These are phyloP conservation scores for Chaetops frenatus DNA, from an alignment of 2,113 vertebrate species.

Conservation along the genomic window DNA sequence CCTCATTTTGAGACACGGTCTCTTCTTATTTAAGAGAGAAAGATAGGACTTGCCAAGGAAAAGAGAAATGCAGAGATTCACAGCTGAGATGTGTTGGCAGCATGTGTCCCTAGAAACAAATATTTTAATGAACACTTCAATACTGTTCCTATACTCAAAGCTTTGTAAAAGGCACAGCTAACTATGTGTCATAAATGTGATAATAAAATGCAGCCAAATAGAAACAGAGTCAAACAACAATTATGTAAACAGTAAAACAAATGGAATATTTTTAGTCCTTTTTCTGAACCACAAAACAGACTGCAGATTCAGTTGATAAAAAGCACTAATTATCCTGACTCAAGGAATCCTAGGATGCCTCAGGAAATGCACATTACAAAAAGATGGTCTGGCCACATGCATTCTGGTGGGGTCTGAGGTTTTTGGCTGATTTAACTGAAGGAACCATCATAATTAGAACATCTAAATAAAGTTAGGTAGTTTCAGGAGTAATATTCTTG, in stretches of 20 bases:
- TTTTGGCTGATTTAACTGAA: neutral
- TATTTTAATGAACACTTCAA: constrained; percentile 6
- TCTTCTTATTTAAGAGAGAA: neutral
- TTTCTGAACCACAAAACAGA: neutral
- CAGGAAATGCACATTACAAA: neutral
- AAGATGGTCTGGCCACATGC: neutral
- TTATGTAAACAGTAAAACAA: constrained; percentile 13
- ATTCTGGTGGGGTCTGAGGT: neutral
- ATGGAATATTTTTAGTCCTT: neutral
- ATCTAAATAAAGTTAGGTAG: neutral
- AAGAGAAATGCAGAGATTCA: neutral
- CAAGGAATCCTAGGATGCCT: neutral
- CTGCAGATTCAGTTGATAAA: neutral
- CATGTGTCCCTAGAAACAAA: constrained; percentile 2
- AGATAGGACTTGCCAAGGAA: neutral
- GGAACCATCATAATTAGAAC: neutral
- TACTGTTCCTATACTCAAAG: neutral
- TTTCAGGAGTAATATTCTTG: neutral
- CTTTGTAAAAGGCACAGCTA: neutral
- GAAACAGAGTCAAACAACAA: neutral
- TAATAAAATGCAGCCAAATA: constrained; percentile 21
- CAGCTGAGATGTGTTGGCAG: neutral
- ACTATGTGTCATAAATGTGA: neutral
- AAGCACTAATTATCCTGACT: constrained; percentile 8
- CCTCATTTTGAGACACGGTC: neutral